Conservation (phyloP, 2,113 vertebrate species). For the Muntiacus reevesi region DNA sequence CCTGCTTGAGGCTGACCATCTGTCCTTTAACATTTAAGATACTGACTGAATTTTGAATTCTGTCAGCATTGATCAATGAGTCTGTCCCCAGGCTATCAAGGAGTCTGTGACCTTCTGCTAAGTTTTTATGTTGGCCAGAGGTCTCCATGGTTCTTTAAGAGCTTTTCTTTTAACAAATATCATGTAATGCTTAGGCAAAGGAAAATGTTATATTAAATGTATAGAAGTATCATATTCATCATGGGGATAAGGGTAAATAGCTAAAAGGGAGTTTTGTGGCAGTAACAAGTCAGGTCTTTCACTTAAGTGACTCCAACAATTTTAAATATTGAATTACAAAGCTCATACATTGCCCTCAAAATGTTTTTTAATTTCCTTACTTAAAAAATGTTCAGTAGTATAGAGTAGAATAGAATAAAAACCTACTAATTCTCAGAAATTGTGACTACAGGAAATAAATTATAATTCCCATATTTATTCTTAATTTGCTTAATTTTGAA, state of each 20-base stretch:
- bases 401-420: not conserved
- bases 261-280: not conserved
- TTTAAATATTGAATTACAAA: not conserved
- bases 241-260: not conserved
- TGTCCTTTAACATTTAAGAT: not conserved
- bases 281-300: not conserved
- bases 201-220: not conserved
- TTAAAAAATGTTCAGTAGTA: not conserved
- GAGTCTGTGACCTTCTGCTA: not conserved
- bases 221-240: not conserved
- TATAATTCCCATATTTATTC: not conserved
- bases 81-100: not conserved
- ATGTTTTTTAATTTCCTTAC: not conserved
- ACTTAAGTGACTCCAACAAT: not conserved
- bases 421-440: not conserved
- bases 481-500: not conserved
- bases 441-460: not conserved
- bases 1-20: not conserved
- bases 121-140: not conserved
- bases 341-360: not conserved
- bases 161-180: not conserved
- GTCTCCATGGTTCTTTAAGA: not conserved
- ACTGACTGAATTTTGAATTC: not conserved
- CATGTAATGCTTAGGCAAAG: not conserved
- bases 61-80: not conserved